Base-by-base conservation (phyloP, 1,140 invertebrate genomes). In the Pararge aegeria region DNA sequence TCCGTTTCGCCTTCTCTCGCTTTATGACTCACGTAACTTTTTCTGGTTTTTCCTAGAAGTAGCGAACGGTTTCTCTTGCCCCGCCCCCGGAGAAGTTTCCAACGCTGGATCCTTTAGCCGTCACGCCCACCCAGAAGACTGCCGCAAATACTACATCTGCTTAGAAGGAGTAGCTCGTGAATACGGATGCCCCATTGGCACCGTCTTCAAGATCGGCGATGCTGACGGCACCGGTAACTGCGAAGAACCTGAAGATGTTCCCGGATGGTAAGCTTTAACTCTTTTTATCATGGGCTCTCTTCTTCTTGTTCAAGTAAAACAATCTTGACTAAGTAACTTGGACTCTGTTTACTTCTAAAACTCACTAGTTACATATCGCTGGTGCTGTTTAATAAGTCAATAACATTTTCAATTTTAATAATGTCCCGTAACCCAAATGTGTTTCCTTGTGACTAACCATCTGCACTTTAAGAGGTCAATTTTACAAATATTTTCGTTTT, bases 61-160 rank as follows among this genome's bases (percentile, higher is more conserved):
- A 75, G 95, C 95, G 67, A 94, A 94, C 82, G 96, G 96, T 75
- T 98, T 98, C 93, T 87, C 93, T 58, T 98, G 97, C 90, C 96
- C 97, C 34, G 94, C 94, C 64, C 92, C 94, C 63, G 93, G 94
- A 78, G 95, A 96, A 91, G 91, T 95, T 21, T 93, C 93, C 66
- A 95, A 94, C 68, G 92, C 95, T 64, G 97, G 97, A 61, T 96
- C 96, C 46, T 98, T 98, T 94, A 97, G 96, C 53, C 94, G 97
- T 84, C 97, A 98, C 90, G 96, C 97, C 61, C 97, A 98, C 90
- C 97, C 97, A 48, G 96, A 97, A 58, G 97, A 98, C 86, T 98
- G 97, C 93, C 94, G 97, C 72, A 97, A 98, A 84, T 98, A 98
- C 90, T 98, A 97, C 92, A 96, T 97, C 90, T 98, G 97, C 83